Evolutionary conservation across 37 sponge, comb jelly and placozoan species (phyloP).

Genomic region (Petrosia ficiformis): DNA sequence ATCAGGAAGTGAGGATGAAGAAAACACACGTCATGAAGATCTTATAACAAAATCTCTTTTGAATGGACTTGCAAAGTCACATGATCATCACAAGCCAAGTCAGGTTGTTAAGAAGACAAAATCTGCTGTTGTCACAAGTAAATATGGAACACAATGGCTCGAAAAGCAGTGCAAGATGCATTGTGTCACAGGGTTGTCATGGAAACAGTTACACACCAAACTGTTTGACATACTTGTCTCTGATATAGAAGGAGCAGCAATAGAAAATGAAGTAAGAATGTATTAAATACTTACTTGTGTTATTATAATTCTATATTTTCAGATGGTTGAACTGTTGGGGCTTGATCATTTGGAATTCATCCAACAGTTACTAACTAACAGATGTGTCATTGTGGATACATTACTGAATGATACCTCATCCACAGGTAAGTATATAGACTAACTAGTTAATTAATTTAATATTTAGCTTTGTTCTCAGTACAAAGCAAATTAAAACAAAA

Average conservation of each 20-base stretch:
- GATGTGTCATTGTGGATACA: slow-evolving; percentile 57
- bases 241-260: slow-evolving; percentile 17
- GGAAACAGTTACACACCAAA: slow-evolving; percentile 46
- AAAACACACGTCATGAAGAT: not conserved
- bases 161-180: slow-evolving; percentile 35
- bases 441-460: no score
- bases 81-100: not conserved
- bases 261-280: slow-evolving; percentile 64
- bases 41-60: not conserved
- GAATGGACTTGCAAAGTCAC: not conserved
- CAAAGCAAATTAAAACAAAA: no score
- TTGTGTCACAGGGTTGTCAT: slow-evolving; percentile 3
- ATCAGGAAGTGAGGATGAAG: slow-evolving; percentile 57
- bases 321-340: slow-evolving; percentile 89
- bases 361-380: slow-evolving; percentile 65
- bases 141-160: slow-evolving; percentile 47
- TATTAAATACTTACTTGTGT: not conserved
- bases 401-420: slow-evolving; percentile 21
- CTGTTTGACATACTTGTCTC: slow-evolving; percentile 69
- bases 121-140: not conserved
- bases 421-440: not conserved
- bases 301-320: not conserved
- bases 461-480: no score
- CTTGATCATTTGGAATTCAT: slow-evolving; percentile 78
- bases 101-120: no score